phyloP scores from a whole-genome alignment of 2,888 invertebrate genomes.

The Agelastica alni region DNA sequence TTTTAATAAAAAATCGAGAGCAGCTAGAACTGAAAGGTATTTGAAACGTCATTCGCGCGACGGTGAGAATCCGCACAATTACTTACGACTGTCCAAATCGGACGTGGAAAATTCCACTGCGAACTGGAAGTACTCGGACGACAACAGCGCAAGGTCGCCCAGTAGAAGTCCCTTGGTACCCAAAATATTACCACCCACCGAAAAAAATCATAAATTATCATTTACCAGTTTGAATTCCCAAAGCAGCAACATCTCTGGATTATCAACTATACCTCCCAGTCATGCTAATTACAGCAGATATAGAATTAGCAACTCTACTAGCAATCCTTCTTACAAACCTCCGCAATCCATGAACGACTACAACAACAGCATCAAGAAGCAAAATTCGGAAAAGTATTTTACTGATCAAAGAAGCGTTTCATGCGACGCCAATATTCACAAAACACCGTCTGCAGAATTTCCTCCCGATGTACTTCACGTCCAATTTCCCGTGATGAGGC shows the following conservation, averaged over 20 bases:
- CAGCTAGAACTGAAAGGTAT: conserved; percentile 80
- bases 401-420: conserved; percentile 50
- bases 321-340: conserved; percentile 48
- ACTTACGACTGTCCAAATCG: conserved; percentile 47
- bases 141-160: conserved; percentile 43
- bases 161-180: conserved; percentile 47
- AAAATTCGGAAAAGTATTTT: conserved; percentile 27
- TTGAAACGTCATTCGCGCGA: conserved; percentile 75
- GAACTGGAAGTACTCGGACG: conserved; percentile 40
- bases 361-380: conserved; percentile 38
- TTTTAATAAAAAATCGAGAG: conserved; percentile 67
- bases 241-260: conserved; percentile 47
- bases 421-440: conserved; percentile 53
- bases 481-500: conserved; percentile 49
- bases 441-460: conserved; percentile 43
- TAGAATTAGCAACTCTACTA: conserved; percentile 47
- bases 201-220: conserved; percentile 34
- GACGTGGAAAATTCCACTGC: conserved; percentile 46
- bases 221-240: conserved; percentile 41
- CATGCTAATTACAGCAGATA: conserved; percentile 46
- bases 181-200: conserved; percentile 19
- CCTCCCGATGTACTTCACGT: conserved; percentile 45
- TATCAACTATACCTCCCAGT: conserved; percentile 55
- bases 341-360: conserved; percentile 50
- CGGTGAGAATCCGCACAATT: conserved; percentile 62